phyloP scores from a whole-genome alignment of 2,113 vertebrate species.

The Glareola pratincola region DNA sequence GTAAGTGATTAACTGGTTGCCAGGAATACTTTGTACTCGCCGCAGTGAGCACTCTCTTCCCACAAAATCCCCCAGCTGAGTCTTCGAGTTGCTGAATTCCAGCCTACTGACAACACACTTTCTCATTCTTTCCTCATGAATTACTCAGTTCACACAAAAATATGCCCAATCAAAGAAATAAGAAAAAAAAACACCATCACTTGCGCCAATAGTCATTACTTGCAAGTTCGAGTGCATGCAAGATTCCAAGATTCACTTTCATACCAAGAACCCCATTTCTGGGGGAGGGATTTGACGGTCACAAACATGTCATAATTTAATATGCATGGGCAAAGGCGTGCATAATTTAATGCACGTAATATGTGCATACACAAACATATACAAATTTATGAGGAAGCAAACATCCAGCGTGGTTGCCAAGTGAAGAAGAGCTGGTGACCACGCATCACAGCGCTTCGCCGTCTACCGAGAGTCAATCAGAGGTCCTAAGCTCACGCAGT shows the following conservation, averaged over 20 bases:
- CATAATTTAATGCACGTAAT: neutral
- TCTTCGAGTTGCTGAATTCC: neutral
- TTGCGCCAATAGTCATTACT: neutral
- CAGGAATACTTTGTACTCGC: neutral
- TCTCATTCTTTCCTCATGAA: neutral
- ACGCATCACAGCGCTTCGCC: neutral
- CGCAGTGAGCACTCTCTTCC: neutral
- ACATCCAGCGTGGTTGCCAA: neutral
- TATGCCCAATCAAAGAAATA: neutral
- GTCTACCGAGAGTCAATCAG: neutral
- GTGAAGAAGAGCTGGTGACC: neutral
- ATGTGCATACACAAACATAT: neutral
- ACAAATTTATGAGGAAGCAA: neutral
- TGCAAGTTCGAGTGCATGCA: neutral
- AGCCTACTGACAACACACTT: neutral
- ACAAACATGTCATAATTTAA: neutral
- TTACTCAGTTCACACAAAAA: neutral
- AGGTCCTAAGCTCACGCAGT: neutral
- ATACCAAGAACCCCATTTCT: neutral
- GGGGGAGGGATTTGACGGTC: neutral
- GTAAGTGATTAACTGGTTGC: constrained; percentile 4
- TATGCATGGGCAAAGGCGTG: neutral
- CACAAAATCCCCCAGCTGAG: neutral
- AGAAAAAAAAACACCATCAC: neutral
- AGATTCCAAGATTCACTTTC: neutral